Evolutionary conservation across 2,888 invertebrate species (phyloP), one percentile per base, ranked within the genome.

Genomic region (Drosophila gaucha): DNA sequence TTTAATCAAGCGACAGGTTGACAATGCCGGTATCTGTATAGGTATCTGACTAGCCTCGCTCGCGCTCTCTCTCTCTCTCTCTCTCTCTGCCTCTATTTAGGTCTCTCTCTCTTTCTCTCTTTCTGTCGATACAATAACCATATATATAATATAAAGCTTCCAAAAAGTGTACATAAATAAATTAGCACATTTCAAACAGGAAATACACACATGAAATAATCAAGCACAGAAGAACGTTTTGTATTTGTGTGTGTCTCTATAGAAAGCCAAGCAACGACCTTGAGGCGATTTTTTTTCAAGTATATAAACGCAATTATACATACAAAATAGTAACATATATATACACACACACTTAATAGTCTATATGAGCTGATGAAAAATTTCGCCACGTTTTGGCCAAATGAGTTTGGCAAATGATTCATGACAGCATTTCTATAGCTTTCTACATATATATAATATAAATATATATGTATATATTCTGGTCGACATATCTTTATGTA

Each of bases 161-260:
- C 14, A 56, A 56, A 67, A 49, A 35, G 24, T 38, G 71, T 67
- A 71, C 62, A 71, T 71, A 50, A 64, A 75, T 77, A 78, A 74
- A 78, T 75, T 75, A 75, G 74, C 75, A 78, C 78, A 75, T 75
- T 75, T 73, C 54, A 75, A 78, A 73, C 74, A 75, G 75, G 75
- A 75, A 75, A 75, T 78, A 78, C 69, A 75, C 68, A 64, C 54
- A 73, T 41, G 47, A 73, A 77, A 69, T 73, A 65, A 73, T 73
- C 78, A 73, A 73, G 74, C 69, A 62, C 10, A 36, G 33, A 77
- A 65, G 65, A 73, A 77, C 59, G 50, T 65, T 49, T n/a, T 46
- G 57, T 39, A 20, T 54, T 22, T 35, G 9, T 46, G 14, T 41
- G 35, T 33, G 56, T 5, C 20, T 68, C 39, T 69, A 59, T 65